Percentiles rank a stretch among this genome's conserved stretches.
phyloP scores from a whole-genome alignment of 2,797 vertebrate genomes.

The Carduelis carduelis region DNA sequence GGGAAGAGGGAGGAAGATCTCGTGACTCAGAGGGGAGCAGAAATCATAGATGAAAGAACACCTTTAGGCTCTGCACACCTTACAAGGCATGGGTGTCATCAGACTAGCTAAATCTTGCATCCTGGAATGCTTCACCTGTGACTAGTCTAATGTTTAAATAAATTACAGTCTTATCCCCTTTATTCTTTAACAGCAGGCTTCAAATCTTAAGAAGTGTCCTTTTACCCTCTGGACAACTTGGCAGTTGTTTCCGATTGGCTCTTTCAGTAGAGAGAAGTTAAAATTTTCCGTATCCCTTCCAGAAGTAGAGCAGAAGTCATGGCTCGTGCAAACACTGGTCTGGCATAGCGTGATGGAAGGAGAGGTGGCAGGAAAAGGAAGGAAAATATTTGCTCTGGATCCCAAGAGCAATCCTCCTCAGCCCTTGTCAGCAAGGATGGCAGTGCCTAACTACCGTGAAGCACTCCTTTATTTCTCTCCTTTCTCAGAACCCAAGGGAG shows the following conservation, averaged over 20 bases:
- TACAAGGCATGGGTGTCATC: background rate
- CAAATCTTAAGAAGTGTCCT: background rate
- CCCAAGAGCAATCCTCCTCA: background rate
- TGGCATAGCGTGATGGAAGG: background rate
- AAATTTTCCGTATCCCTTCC: background rate
- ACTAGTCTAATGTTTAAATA: background rate
- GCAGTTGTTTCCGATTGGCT: background rate
- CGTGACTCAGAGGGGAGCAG: background rate
- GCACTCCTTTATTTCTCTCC: background rate
- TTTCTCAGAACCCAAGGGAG: background rate
- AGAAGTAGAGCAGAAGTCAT: background rate
- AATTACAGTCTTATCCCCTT: background rate
- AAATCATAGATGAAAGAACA: background rate
- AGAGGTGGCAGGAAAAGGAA: background rate
- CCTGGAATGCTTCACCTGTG: background rate
- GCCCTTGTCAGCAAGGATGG: background rate
- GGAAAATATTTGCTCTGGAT: background rate
- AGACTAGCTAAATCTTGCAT: background rate
- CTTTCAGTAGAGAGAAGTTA: background rate
- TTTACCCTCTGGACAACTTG: background rate
- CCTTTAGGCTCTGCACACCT: background rate
- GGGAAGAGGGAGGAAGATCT: background rate
- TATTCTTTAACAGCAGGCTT: background rate
- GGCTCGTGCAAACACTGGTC: background rate
- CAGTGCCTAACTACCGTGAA: background rate